Conservation (phyloP, 2,113 vertebrate species). For the Pao palembangensis region DNA sequence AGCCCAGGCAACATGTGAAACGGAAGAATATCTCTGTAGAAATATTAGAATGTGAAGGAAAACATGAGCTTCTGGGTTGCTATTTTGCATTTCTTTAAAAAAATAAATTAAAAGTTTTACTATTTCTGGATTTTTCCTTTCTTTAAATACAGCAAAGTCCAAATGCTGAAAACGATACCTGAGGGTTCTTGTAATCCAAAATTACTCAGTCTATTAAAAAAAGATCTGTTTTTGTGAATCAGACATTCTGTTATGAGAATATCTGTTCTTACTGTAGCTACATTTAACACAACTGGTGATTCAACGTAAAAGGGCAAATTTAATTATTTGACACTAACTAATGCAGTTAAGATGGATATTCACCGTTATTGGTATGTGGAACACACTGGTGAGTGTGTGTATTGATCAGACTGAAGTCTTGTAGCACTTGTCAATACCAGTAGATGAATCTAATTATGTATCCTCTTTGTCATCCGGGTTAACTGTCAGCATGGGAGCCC, state of each 20-base stretch:
- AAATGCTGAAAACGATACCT: too few species aligned
- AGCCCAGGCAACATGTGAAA: constrained; percentile 37
- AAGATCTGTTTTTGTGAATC: neutral
- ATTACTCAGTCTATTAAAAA: neutral
- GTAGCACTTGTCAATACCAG: constrained; percentile 64
- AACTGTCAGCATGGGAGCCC: constrained; percentile 72
- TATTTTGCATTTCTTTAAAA: too few species aligned
- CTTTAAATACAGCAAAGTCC: too few species aligned
- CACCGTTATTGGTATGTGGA: constrained; percentile 63
- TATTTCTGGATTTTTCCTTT: neutral
- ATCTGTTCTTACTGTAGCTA: neutral
- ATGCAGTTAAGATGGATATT: constrained; percentile 58
- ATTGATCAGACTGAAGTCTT: constrained; percentile 61
- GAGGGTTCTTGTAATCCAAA: too few species aligned
- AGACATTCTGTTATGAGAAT: neutral
- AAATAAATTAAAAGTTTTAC: neutral
- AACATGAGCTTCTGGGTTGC: neutral
- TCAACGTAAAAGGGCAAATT: constrained; percentile 41
- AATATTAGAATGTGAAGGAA: neutral
- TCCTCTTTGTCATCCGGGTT: constrained; percentile 57
- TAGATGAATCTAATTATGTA: constrained; percentile 75
- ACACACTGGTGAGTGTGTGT: constrained; percentile 67
- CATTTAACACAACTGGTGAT: constrained; percentile 1
- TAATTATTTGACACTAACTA: constrained; percentile 69
- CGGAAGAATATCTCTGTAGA: constrained; percentile 7